These are phyloP conservation scores for Mormyrus lacerda DNA, from an alignment of 2,113 vertebrate genomes.

Conservation along the genomic window DNA sequence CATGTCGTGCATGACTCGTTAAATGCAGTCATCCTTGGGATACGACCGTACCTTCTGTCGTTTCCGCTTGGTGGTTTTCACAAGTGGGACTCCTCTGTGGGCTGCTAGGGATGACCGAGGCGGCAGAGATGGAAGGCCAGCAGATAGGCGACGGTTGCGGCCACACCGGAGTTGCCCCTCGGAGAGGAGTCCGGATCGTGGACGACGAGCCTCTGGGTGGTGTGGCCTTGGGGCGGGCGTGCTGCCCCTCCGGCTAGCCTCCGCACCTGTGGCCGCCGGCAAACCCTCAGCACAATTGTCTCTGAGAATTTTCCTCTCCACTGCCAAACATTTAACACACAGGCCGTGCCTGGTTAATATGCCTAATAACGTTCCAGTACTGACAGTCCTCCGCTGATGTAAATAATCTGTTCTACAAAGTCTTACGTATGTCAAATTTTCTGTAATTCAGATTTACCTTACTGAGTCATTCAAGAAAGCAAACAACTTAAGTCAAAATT, in stretches of 20 bases:
- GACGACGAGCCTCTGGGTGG: conserved; percentile 82
- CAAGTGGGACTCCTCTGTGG: background rate
- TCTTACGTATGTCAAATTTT: background rate
- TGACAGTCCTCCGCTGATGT: background rate
- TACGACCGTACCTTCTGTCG: background rate
- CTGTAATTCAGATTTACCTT: background rate
- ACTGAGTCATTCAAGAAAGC: background rate
- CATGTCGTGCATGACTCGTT: background rate
- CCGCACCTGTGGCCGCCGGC: conserved; percentile 22
- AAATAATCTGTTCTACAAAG: background rate
- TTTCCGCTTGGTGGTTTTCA: background rate
- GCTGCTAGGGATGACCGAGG: background rate
- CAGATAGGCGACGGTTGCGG: conserved; percentile 83
- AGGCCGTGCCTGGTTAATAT: conserved; percentile 47
- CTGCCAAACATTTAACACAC: background rate
- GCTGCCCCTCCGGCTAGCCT: conserved; percentile 86
- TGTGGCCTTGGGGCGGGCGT: conserved; percentile 73
- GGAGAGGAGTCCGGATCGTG: conserved; percentile 92
- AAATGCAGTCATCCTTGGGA: background rate
- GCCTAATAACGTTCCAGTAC: conserved; percentile 71
- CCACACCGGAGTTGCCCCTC: conserved; percentile 64
- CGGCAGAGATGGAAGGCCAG: conserved; percentile 83
- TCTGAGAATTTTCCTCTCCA: background rate
- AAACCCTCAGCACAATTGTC: background rate
- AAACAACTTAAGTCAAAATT: background rate